A percentile compares a stretch with the other conserved stretches of the same genome.
phyloP scores from a whole-genome alignment of 1,140 invertebrate species.

The Musca vetustissima region DNA sequence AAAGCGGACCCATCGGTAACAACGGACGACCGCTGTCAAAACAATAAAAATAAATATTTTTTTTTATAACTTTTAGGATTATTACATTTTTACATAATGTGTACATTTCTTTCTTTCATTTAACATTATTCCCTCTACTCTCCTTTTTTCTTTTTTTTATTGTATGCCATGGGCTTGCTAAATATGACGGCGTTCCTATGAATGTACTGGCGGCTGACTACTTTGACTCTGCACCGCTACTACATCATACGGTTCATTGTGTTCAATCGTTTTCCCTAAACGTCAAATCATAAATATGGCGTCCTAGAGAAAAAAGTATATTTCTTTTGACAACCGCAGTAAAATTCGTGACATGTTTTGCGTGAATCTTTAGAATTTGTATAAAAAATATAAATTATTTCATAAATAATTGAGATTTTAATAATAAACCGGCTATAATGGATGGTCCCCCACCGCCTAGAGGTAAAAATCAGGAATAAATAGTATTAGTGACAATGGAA shows the following conservation, averaged over 20 bases:
- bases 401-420: not conserved
- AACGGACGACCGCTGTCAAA: not conserved
- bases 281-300: not conserved
- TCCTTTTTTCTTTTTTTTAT: no score
- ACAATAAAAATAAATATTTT: not conserved
- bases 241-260: no score
- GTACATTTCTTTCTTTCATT: no score
- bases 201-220: not conserved
- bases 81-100: no score
- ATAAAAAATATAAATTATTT: not conserved
- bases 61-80: no score
- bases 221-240: not conserved
- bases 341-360: slow-evolving; percentile 5
- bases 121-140: no score
- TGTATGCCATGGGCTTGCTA: no score
- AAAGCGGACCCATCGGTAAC: no score
- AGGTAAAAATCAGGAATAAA: slow-evolving; percentile 9
- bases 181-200: no score
- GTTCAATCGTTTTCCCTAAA: no score
- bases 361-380: not conserved
- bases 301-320: slow-evolving; percentile 3
- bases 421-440: not conserved
- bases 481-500: not conserved
- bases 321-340: slow-evolving; percentile 13
- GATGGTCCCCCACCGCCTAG: slow-evolving; percentile 19